These are phyloP conservation scores for Microplitis manilae DNA, from an alignment of 2,888 invertebrate genomes.

Conservation along the genomic window DNA sequence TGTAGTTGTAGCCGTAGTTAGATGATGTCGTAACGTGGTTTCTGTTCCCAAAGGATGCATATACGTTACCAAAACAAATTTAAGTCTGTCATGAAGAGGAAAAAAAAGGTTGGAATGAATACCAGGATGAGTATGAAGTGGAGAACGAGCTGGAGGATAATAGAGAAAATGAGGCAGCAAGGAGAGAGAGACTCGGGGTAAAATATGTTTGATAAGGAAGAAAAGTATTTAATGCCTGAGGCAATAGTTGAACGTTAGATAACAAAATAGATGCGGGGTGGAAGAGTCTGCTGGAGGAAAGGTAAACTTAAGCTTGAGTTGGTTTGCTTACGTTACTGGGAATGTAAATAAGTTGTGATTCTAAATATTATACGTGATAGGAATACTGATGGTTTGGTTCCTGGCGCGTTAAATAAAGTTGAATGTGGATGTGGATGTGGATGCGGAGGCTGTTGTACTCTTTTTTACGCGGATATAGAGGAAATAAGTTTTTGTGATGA, in stretches of 20 bases:
- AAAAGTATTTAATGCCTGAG: not conserved
- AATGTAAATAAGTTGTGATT: constrained; percentile 41
- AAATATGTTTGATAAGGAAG: not conserved
- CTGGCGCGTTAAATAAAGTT: constrained; percentile 30
- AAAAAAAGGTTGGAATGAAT: not conserved
- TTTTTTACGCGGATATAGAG: not conserved
- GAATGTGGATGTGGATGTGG: constrained; percentile 5
- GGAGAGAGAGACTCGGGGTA: constrained; percentile 8
- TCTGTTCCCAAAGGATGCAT: constrained; percentile 43
- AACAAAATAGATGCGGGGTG: not conserved
- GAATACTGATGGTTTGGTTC: constrained; percentile 30
- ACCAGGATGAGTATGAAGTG: not conserved
- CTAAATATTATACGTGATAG: constrained; percentile 44
- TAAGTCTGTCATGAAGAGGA: constrained; percentile 28
- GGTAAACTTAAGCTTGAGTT: constrained; percentile 26
- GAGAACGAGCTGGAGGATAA: not conserved
- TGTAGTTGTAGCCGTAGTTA: not conserved
- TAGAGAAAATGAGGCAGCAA: not conserved
- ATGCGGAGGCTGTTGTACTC: not conserved
- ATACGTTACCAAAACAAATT: constrained; percentile 41
- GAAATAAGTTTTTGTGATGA: not conserved
- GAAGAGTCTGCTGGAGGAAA: constrained; percentile 4
- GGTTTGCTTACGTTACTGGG: not conserved
- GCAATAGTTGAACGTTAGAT: constrained; percentile 6
- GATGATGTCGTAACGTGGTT: constrained; percentile 38